A percentile compares a stretch with the other conserved stretches of the same genome.
phyloP scores from a whole-genome alignment of 2,888 invertebrate genomes.

The Ashinkailepas kermadecensis region DNA sequence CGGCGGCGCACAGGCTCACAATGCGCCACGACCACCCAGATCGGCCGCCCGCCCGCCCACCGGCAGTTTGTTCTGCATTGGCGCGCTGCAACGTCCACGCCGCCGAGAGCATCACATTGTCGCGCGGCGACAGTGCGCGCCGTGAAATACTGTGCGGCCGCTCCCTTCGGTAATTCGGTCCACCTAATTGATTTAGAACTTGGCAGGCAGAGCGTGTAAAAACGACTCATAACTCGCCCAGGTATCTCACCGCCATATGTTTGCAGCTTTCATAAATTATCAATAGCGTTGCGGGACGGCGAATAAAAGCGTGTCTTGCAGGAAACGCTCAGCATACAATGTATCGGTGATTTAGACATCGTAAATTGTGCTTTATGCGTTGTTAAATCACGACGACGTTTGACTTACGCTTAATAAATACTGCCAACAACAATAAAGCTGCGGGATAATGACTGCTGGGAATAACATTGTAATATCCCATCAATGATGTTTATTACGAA shows the following conservation, averaged over 20 bases:
- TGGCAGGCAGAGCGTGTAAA: neutral
- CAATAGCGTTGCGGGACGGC: neutral
- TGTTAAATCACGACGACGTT: neutral
- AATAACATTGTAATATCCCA: neutral
- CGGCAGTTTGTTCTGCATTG: too few relatives aligned
- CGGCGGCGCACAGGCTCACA: too few relatives aligned
- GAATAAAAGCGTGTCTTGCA: neutral
- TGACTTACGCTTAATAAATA: constrained; percentile 3
- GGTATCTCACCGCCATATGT: neutral
- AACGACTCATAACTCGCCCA: neutral
- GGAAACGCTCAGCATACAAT: neutral
- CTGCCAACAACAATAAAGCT: neutral
- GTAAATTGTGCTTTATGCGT: neutral
- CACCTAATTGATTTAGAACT: neutral
- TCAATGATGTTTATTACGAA: neutral
- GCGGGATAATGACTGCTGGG: neutral
- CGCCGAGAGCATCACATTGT: too few relatives aligned
- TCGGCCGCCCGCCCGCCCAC: too few relatives aligned
- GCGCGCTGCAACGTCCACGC: too few relatives aligned
- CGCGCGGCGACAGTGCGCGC: too few relatives aligned
- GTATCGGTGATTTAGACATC: neutral
- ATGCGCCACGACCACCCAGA: too few relatives aligned
- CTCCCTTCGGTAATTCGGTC: too few relatives aligned
- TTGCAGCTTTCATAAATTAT: neutral
- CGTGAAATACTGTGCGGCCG: too few relatives aligned